These are phyloP conservation scores for Pseudachorutes palmiensis DNA, from an alignment of 1,140 invertebrate genomes.

Conservation along the genomic window DNA sequence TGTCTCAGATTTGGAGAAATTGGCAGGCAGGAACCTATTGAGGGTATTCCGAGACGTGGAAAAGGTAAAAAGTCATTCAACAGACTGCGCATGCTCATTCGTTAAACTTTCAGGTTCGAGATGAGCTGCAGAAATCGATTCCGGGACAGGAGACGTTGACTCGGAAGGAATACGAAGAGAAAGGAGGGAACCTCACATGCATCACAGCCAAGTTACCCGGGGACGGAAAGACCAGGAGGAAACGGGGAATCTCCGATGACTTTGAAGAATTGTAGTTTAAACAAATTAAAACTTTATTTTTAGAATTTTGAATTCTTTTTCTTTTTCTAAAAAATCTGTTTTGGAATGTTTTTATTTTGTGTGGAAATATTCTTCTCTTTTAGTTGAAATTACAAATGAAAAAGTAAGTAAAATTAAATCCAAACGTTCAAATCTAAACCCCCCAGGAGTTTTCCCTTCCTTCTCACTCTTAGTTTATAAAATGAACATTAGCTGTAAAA, in stretches of 20 bases:
- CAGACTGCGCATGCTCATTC: neutral
- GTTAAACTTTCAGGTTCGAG: constrained; percentile 14
- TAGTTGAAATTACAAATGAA: too few relatives aligned
- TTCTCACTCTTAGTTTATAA: too few relatives aligned
- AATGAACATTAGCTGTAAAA: too few relatives aligned
- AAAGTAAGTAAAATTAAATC: too few relatives aligned
- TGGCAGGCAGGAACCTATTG: constrained; percentile 47
- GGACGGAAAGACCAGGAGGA: neutral
- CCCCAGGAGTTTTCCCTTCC: too few relatives aligned
- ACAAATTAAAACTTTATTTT: too few relatives aligned
- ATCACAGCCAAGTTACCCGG: constrained; percentile 15
- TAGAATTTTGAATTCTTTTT: too few relatives aligned
- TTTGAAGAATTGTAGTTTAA: constrained; percentile 10
- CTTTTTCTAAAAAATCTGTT: too few relatives aligned
- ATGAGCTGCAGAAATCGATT: neutral
- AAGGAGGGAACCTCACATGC: constrained; percentile 12
- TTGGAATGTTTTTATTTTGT: too few relatives aligned
- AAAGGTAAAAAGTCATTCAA: constrained; percentile 39
- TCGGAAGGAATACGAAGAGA: constrained; percentile 1
- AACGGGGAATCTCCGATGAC: neutral
- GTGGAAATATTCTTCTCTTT: too few relatives aligned
- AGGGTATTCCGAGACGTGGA: constrained; percentile 46
- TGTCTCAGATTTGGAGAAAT: constrained; percentile 44
- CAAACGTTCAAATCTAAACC: too few relatives aligned
- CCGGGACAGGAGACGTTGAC: constrained; percentile 10